phyloP scores from a whole-genome alignment of 2,797 vertebrate species.

The Spondyliosoma cantharus region DNA sequence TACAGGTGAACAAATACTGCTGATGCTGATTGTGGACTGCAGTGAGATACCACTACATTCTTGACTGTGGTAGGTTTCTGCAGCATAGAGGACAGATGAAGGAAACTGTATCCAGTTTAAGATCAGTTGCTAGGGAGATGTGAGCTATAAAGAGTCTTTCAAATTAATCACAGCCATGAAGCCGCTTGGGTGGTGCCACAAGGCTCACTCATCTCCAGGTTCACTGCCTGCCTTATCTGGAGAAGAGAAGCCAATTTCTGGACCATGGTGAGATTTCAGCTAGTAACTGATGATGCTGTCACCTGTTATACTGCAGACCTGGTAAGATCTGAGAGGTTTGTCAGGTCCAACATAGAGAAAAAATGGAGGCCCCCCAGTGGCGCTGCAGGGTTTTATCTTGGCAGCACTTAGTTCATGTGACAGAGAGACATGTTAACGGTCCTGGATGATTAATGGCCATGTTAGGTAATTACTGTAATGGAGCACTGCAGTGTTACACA shows the following conservation, averaged over 20 bases:
- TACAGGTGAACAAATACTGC: background rate
- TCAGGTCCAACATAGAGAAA: conserved; percentile 43
- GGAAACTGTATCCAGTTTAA: conserved; percentile 46
- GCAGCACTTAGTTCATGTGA: conserved; percentile 44
- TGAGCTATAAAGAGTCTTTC: conserved; percentile 35
- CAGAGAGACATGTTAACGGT: conserved; percentile 47
- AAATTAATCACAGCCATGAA: conserved; percentile 44
- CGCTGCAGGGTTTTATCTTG: background rate
- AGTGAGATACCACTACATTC: background rate
- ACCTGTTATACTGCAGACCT: conserved; percentile 34
- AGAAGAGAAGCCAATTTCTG: background rate
- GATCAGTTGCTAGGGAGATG: conserved; percentile 59
- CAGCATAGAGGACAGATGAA: conserved; percentile 46
- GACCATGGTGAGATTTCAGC: background rate
- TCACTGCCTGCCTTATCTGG: background rate
- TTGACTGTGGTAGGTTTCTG: conserved; percentile 26
- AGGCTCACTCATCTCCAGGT: conserved; percentile 34
- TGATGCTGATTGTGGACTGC: background rate
- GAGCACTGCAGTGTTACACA: conserved; percentile 50
- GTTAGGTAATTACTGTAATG: conserved; percentile 66
- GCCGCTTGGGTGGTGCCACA: conserved; percentile 35
- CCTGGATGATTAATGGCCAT: conserved; percentile 47
- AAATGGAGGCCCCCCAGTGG: conserved; percentile 43
- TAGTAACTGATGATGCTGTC: conserved; percentile 31
- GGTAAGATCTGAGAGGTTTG: conserved; percentile 25